phyloP scores from a whole-genome alignment of 1,140 invertebrate species.

The Drosophila varians region DNA sequence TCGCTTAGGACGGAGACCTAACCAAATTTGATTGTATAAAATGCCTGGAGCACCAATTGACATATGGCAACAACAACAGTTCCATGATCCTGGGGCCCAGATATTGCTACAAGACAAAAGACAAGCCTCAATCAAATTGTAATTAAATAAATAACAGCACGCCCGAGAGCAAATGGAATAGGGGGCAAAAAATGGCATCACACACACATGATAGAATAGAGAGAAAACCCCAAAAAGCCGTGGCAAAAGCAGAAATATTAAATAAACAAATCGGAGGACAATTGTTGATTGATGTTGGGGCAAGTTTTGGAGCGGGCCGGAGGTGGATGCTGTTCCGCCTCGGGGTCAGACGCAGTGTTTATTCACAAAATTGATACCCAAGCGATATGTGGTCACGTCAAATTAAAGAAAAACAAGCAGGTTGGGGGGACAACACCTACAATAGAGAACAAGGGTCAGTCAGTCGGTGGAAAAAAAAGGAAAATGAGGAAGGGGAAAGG shows the following conservation, averaged over 20 bases:
- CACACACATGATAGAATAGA: neutral
- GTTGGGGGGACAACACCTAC: neutral
- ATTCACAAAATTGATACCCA: constrained; percentile 30
- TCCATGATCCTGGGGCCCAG: constrained; percentile 2
- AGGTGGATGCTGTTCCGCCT: constrained; percentile 6
- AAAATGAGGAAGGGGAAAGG: neutral
- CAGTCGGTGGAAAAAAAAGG: neutral
- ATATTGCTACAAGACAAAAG: constrained; percentile 34
- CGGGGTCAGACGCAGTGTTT: constrained; percentile 18
- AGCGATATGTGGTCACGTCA: constrained; percentile 9
- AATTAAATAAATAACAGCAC: constrained; percentile 70
- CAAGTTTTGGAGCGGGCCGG: neutral
- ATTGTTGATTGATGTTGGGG: constrained; percentile 50
- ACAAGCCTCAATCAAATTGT: constrained; percentile 67
- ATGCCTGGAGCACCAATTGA: constrained; percentile 45
- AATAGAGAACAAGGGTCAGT: constrained; percentile 2
- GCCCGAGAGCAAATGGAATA: neutral
- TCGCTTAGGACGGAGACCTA: constrained; percentile 22
- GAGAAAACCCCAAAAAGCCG: constrained; percentile 24
- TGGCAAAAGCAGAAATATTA: constrained; percentile 58
- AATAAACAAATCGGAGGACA: constrained; percentile 68
- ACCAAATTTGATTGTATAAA: constrained; percentile 66
- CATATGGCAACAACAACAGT: constrained; percentile 19
- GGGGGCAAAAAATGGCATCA: constrained; percentile 2
- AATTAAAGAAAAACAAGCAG: constrained; percentile 52